Conservation (phyloP, 1,140 invertebrate genomes). For the Aphidius gifuensis region DNA sequence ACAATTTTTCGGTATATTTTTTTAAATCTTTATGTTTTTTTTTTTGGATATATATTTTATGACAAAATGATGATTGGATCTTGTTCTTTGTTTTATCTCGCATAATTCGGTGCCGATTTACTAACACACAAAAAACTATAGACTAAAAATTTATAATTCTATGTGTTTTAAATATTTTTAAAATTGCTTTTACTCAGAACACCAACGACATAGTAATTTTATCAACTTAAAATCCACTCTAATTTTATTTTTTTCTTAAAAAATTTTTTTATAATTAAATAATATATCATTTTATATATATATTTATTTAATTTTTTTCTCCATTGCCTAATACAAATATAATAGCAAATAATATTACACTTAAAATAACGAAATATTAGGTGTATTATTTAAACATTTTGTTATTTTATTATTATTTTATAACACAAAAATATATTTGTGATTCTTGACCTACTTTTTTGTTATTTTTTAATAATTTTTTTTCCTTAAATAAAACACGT, state of each 20-base stretch:
- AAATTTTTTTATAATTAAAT: no score
- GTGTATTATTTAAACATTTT: no score
- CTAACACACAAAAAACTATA: no score
- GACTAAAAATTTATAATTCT: constrained; percentile 39
- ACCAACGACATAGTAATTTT: constrained; percentile 26
- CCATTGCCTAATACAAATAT: background rate
- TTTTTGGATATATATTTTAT: background rate
- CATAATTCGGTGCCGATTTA: no score
- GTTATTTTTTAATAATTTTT: constrained; percentile 7
- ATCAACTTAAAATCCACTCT: no score
- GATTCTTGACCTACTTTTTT: constrained; percentile 26
- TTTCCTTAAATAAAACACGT: background rate
- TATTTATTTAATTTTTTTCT: constrained; percentile 1
- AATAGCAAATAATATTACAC: constrained; percentile 27
- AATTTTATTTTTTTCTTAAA: no score
- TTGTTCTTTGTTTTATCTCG: no score
- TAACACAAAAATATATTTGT: constrained; percentile 3
- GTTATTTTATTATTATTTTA: background rate
- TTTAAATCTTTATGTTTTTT: background rate
- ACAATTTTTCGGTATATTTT: constrained; percentile 9
- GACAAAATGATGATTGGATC: no score
- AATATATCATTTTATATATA: background rate
- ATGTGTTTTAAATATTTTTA: constrained; percentile 55
- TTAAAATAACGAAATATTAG: no score
- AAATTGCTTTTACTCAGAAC: constrained; percentile 54